Evolutionary conservation across 2,113 vertebrate species (phyloP).

Genomic region (Rhadina sibilatrix): DNA sequence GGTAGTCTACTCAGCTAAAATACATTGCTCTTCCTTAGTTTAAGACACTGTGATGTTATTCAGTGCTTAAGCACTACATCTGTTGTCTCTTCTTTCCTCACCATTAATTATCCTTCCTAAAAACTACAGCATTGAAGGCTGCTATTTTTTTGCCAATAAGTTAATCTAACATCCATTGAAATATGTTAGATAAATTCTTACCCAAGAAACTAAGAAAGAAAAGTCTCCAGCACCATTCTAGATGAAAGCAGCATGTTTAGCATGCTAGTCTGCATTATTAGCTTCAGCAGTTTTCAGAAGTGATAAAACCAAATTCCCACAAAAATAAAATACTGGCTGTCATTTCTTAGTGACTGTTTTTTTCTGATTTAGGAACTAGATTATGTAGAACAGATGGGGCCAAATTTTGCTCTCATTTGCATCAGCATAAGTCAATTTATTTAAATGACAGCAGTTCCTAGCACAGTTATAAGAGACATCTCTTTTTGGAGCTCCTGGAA

Average conservation of each 20-base stretch:
- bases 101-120: background rate
- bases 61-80: background rate
- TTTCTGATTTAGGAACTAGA: conserved; percentile 11
- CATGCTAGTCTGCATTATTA: background rate
- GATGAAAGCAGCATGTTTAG: background rate
- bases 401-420: conserved; percentile 45
- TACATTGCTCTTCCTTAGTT: background rate
- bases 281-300: background rate
- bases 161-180: background rate
- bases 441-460: background rate
- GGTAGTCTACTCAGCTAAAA: background rate
- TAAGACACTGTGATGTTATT: background rate
- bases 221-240: background rate
- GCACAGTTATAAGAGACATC: background rate
- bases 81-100: background rate
- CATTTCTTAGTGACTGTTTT: background rate
- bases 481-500: conserved; percentile 4
- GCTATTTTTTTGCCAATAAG: background rate
- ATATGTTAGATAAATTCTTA: background rate
- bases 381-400: conserved; percentile 32
- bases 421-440: conserved; percentile 8
- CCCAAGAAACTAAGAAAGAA: background rate
- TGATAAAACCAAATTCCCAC: background rate
- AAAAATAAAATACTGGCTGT: background rate
- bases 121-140: background rate